Percentiles rank a stretch among this genome's conserved stretches.
These are phyloP conservation scores for Notothenia rossii DNA, from an alignment of 2,113 vertebrate species.

Conservation along the genomic window DNA sequence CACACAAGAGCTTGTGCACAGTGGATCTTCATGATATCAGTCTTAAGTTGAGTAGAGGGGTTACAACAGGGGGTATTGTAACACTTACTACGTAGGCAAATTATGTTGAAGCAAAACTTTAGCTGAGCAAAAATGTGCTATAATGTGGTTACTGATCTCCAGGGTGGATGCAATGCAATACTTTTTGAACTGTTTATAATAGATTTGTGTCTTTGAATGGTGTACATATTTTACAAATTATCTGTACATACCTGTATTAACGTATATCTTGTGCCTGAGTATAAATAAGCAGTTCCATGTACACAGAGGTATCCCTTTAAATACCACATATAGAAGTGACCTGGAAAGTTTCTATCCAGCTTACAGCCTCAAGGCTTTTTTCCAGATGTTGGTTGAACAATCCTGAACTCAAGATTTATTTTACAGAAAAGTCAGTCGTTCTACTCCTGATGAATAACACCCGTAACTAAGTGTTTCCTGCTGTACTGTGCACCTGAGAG, in stretches of 20 bases:
- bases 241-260: neutral
- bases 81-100: no score
- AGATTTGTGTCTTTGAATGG: neutral
- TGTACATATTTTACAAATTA: neutral
- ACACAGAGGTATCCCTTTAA: neutral
- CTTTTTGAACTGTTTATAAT: conserved; percentile 9
- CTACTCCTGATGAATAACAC: conserved; percentile 55
- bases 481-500: conserved; percentile 36
- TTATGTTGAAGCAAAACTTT: no score
- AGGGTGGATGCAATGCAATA: no score
- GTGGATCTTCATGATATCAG: conserved; percentile 36
- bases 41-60: neutral
- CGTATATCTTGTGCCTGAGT: neutral
- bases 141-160: no score
- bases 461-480: conserved; percentile 44
- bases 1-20: conserved; percentile 38
- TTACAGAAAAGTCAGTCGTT: conserved; percentile 29
- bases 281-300: neutral
- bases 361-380: conserved; percentile 45
- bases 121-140: no score
- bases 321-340: conserved; percentile 25
- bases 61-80: no score
- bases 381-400: conserved; percentile 58
- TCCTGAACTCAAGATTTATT: neutral
- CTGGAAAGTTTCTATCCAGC: conserved; percentile 56